Evolutionary conservation across 2,888 invertebrate genomes (phyloP).

Genomic region (Nomada fabriciana): DNA sequence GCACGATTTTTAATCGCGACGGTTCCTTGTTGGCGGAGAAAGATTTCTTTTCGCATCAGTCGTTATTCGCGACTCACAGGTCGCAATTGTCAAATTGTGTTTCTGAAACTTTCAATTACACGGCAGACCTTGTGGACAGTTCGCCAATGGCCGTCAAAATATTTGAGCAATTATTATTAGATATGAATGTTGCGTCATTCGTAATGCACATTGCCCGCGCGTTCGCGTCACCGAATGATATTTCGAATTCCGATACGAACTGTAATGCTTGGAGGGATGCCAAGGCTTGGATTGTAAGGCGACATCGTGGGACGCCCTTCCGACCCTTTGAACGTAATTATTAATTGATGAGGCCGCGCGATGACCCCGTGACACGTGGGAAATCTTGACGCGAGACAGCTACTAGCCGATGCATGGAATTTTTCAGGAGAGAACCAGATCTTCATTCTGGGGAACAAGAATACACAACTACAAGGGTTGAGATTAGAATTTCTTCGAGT

Average conservation of each 20-base stretch:
- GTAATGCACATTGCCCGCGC: not conserved
- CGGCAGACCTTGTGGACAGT: not conserved
- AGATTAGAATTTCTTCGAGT: no score
- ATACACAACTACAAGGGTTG: no score
- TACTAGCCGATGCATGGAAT: conserved; percentile 43
- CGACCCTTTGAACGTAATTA: conserved; percentile 5
- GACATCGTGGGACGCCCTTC: not conserved
- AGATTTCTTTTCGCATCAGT: conserved; percentile 8
- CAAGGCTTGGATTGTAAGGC: not conserved
- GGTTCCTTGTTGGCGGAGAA: not conserved
- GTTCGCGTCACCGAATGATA: not conserved
- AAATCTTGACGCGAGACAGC: conserved; percentile 29
- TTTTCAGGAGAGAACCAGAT: conserved; percentile 17
- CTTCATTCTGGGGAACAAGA: not conserved
- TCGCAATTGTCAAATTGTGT: no score
- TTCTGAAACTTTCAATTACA: no score
- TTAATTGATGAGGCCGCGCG: conserved; percentile 25
- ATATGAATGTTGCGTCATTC: not conserved
- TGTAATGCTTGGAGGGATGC: not conserved
- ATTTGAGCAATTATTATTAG: no score
- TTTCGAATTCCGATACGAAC: not conserved
- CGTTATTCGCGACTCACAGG: no score
- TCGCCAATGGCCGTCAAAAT: not conserved
- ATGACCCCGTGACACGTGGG: conserved; percentile 39
- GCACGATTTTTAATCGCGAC: conserved; percentile 13